phyloP scores from a whole-genome alignment of 2,888 invertebrate species.

The Plagodis dolabraria region DNA sequence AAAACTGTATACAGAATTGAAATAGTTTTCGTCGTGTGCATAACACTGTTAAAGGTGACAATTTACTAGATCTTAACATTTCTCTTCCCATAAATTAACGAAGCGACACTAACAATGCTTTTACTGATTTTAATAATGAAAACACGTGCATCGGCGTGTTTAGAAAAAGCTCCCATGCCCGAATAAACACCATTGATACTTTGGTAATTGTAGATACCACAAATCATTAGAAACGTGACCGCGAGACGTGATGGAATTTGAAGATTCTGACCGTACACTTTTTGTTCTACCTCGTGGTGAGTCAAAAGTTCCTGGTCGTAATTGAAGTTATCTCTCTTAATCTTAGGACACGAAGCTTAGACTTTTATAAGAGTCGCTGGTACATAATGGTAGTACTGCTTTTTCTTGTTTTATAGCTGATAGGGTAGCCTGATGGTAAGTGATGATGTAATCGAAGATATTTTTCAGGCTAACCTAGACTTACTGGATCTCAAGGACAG shows the following conservation, averaged over 20 bases:
- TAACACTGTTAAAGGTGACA: constrained; percentile 1
- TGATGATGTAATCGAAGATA: no score
- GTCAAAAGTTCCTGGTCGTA: constrained; percentile 17
- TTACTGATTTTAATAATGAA: constrained; percentile 31
- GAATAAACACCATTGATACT: constrained; percentile 40
- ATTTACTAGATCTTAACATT: no score
- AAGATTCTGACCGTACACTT: constrained; percentile 35
- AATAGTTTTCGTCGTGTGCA: constrained; percentile 29
- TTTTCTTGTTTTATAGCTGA: no score
- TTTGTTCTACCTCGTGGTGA: constrained; percentile 24
- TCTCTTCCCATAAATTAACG: constrained; percentile 6
- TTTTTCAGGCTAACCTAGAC: no score
- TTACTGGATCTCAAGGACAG: no score
- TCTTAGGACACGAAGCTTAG: constrained; percentile 12
- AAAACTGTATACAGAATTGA: constrained; percentile 41
- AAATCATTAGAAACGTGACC: constrained; percentile 52
- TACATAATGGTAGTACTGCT: no score
- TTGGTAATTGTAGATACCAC: constrained; percentile 41
- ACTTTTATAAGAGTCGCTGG: no score
- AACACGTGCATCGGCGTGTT: constrained; percentile 27
- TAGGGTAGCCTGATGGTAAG: no score
- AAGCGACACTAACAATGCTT: constrained; percentile 20
- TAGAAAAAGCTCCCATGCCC: constrained; percentile 36
- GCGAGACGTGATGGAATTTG: constrained; percentile 50
- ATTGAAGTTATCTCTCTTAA: constrained; percentile 24